These are phyloP conservation scores for Malthinus flaveolus DNA, from an alignment of 2,888 invertebrate species.

Conservation along the genomic window DNA sequence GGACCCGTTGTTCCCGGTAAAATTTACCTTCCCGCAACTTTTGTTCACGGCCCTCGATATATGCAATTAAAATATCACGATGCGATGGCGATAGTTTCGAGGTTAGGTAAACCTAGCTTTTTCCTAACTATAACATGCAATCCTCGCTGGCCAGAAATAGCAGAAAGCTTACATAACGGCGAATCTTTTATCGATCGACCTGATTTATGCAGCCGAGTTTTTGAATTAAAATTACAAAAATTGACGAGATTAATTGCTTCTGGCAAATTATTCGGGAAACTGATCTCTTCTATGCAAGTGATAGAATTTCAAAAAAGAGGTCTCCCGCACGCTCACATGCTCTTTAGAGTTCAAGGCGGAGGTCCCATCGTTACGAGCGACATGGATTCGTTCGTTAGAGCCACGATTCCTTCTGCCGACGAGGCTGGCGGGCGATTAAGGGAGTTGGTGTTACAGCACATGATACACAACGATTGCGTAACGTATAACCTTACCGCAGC, in stretches of 20 bases:
- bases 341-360: not conserved
- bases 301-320: not conserved
- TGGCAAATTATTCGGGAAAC: not conserved
- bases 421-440: not conserved
- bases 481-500: not conserved
- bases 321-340: not conserved
- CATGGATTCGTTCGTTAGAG: not conserved
- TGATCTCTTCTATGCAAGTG: not conserved
- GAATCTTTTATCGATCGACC: not conserved
- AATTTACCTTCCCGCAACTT: not conserved
- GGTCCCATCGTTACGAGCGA: not conserved
- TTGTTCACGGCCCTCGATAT: not conserved
- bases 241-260: not conserved
- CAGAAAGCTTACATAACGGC: not conserved
- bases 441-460: not conserved
- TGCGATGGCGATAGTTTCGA: not conserved
- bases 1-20: not conserved
- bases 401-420: not conserved
- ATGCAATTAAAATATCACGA: not conserved
- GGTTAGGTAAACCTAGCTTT: not conserved
- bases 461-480: not conserved
- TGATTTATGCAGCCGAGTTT: not conserved
- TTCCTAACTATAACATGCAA: not conserved
- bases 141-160: not conserved
- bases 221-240: not conserved